Conservation (phyloP, 2,797 vertebrate genomes). For the Scarus forsteni region DNA sequence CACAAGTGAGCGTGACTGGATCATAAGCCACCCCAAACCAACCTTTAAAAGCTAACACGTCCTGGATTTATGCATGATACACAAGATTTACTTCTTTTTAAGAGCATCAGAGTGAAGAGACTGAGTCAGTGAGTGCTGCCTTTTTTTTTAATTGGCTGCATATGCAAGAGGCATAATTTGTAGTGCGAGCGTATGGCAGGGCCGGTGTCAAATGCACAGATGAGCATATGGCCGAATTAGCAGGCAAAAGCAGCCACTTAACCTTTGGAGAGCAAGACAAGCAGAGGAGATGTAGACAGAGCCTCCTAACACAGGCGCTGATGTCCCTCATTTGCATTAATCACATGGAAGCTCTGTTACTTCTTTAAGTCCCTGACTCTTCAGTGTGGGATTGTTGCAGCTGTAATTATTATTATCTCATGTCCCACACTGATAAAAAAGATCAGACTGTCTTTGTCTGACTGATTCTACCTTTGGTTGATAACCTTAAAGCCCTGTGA, state of each 20-base stretch:
- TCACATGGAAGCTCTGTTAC: slow-evolving; percentile 47
- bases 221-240: slow-evolving; percentile 76
- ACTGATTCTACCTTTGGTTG: slow-evolving; percentile 43
- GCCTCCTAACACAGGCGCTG: slow-evolving; percentile 32
- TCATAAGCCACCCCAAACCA: slow-evolving; percentile 51
- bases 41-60: slow-evolving; percentile 54
- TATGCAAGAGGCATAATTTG: slow-evolving; percentile 58
- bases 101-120: slow-evolving; percentile 18
- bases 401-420: slow-evolving; percentile 46
- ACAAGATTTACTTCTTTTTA: slow-evolving; percentile 33
- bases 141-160: slow-evolving; percentile 58
- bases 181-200: slow-evolving; percentile 57
- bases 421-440: slow-evolving; percentile 18
- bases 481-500: slow-evolving; percentile 12
- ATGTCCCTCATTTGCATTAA: slow-evolving; percentile 71
- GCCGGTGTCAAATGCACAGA: slow-evolving; percentile 64
- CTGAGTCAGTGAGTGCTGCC: slow-evolving; percentile 17
- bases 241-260: slow-evolving; percentile 71
- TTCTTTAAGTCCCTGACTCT: slow-evolving; percentile 52
- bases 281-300: slow-evolving; percentile 63
- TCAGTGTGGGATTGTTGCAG: slow-evolving; percentile 28
- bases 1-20: slow-evolving; percentile 61
- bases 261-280: slow-evolving; percentile 69
- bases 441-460: slow-evolving; percentile 24
- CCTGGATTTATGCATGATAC: slow-evolving; percentile 28